Percentiles rank a stretch among this genome's conserved stretches.
These are phyloP conservation scores for Heteromormyrus szaboi DNA, from an alignment of 2,797 vertebrate genomes.

Conservation along the genomic window DNA sequence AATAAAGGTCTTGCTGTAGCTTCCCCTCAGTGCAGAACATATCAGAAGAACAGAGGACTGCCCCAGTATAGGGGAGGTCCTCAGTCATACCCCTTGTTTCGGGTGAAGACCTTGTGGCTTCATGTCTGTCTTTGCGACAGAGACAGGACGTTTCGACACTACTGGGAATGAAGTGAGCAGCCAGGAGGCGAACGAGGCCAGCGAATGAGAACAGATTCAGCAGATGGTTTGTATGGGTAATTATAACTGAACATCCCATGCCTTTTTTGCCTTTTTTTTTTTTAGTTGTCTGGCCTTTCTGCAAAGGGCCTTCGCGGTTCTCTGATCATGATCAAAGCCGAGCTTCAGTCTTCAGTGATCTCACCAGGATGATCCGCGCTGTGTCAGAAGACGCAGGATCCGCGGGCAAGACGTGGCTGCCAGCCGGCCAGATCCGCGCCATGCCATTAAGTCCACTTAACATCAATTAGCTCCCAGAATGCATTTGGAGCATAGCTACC, in stretches of 20 bases:
- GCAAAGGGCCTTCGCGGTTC: not conserved
- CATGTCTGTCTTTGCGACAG: not conserved
- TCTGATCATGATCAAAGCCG: conserved; percentile 8
- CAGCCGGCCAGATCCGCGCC: not conserved
- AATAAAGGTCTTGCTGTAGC: not conserved
- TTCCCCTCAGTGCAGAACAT: not conserved
- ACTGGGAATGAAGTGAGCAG: not conserved
- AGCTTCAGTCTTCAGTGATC: not conserved
- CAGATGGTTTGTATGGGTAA: not conserved
- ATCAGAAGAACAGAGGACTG: not conserved
- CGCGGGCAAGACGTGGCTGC: not conserved
- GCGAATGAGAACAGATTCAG: not conserved
- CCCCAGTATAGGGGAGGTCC: not conserved
- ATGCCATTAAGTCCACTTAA: conserved; percentile 16
- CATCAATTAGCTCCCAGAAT: not conserved
- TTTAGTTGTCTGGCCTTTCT: not conserved
- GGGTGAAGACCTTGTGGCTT: not conserved
- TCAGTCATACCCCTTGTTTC: not conserved
- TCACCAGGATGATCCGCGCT: not conserved
- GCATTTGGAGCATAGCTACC: not conserved
- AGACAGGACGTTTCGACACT: not conserved
- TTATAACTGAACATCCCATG: not conserved
- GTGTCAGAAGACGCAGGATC: not conserved
- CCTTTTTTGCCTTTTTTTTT: not conserved
- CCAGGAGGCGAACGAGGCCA: not conserved